phyloP scores from a whole-genome alignment of 1,140 invertebrate genomes.

The Drosophila dunni region DNA sequence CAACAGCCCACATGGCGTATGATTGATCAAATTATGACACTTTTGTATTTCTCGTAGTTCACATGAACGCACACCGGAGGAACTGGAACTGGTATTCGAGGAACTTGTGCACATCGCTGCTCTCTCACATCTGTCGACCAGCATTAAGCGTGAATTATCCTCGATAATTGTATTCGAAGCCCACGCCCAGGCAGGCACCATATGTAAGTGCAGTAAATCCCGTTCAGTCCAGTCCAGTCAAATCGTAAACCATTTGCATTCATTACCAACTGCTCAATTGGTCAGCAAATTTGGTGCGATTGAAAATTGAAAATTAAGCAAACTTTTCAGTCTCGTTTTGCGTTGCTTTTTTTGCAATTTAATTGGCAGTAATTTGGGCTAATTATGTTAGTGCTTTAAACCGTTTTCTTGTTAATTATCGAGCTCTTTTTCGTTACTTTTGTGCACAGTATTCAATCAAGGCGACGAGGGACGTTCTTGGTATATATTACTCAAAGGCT shows the following conservation, averaged over 20 bases:
- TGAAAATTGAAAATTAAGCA: not conserved
- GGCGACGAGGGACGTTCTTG: slow-evolving; percentile 95
- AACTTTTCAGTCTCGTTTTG: slow-evolving; percentile 17
- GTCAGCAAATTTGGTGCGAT: not conserved
- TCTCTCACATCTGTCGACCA: slow-evolving; percentile 92
- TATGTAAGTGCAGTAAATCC: slow-evolving; percentile 87
- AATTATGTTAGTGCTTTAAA: slow-evolving; percentile 47
- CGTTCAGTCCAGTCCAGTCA: not conserved
- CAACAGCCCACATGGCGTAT: slow-evolving; percentile 34
- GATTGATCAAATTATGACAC: slow-evolving; percentile 31
- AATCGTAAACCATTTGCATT: slow-evolving; percentile 14
- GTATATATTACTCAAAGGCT: slow-evolving; percentile 94
- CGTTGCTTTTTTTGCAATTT: slow-evolving; percentile 41
- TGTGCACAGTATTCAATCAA: slow-evolving; percentile 91
- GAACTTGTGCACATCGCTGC: slow-evolving; percentile 94
- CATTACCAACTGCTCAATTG: slow-evolving; percentile 17
- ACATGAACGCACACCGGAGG: slow-evolving; percentile 91
- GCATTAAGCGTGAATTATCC: slow-evolving; percentile 93
- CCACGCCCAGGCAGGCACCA: slow-evolving; percentile 91
- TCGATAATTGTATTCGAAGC: slow-evolving; percentile 93
- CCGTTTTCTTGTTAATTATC: slow-evolving; percentile 35
- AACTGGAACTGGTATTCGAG: slow-evolving; percentile 94
- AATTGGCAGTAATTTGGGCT: slow-evolving; percentile 28
- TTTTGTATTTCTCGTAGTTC: slow-evolving; percentile 85
- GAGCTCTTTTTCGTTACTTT: slow-evolving; percentile 8